phyloP scores from a whole-genome alignment of 2,888 invertebrate genomes.

The Pseudococcus longispinus region DNA sequence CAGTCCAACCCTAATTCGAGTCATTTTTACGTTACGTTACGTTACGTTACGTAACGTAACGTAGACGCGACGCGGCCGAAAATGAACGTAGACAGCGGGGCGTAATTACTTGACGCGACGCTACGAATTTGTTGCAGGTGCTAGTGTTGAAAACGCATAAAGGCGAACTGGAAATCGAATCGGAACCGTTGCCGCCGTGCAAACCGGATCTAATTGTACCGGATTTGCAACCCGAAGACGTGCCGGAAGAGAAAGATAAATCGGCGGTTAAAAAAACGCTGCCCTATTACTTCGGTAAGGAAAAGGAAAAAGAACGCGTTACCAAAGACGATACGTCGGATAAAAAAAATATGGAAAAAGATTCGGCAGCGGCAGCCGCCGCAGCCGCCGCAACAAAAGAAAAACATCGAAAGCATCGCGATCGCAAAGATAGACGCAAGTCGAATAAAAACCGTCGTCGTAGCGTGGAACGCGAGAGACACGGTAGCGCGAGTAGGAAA shows the following conservation, averaged over 20 bases:
- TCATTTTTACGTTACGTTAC: no score
- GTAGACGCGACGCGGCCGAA: no score
- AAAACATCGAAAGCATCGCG: slow-evolving; percentile 57
- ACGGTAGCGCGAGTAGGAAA: slow-evolving; percentile 57
- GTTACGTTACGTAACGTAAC: no score
- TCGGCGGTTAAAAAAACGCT: slow-evolving; percentile 46
- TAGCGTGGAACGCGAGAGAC: slow-evolving; percentile 50
- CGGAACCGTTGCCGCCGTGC: slow-evolving; percentile 65
- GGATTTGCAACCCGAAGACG: slow-evolving; percentile 57
- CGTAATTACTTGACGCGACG: not conserved
- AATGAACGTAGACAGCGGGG: no score
- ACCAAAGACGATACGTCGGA: slow-evolving; percentile 55
- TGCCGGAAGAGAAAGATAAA: slow-evolving; percentile 47
- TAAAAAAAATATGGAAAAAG: slow-evolving; percentile 59
- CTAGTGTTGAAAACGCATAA: slow-evolving; percentile 93
- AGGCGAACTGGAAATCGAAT: slow-evolving; percentile 72
- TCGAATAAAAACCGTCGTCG: slow-evolving; percentile 56
- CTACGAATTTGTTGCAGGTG: slow-evolving; percentile 63
- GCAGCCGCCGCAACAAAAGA: slow-evolving; percentile 54
- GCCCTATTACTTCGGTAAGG: slow-evolving; percentile 48
- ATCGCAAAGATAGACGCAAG: slow-evolving; percentile 50
- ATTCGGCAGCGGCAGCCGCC: slow-evolving; percentile 58
- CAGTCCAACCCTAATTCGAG: no score
- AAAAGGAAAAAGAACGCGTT: slow-evolving; percentile 58
- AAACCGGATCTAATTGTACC: slow-evolving; percentile 57